Evolutionary conservation across 1,140 invertebrate genomes (phyloP), one percentile per base, ranked within the genome.

Genomic region (Calosoma granatense): DNA sequence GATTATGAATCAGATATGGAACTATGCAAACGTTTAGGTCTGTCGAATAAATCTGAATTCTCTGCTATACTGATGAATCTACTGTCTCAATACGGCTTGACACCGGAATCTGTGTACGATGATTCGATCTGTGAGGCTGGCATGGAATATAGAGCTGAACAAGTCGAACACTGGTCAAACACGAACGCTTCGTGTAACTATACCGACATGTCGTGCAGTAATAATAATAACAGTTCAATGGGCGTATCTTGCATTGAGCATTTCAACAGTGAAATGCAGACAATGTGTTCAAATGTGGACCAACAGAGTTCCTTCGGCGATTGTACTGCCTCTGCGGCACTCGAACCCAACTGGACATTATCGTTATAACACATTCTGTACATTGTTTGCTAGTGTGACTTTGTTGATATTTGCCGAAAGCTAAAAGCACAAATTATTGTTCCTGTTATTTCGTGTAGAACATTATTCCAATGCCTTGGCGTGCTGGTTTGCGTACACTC

Each of bases 1-100:
- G 22, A 54, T 26, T 6, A 6, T n/a, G 53, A 54, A 36, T 54
- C 53, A 14, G 53, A 54, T 19, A 19, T 54, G 36, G 53, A 54
- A 15, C 14, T 54, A 54, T 54, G 26, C 36, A 21, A 54, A 2
- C 22, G 53, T 17, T 12, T 54, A 17, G 53, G 53, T 30, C 20
- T 54, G 36, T 17, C 53, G 2, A 36, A 54, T 17, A 54, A 26
- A 30, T 6, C 11, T 17, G 53, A 54, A 30, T 54, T 54, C 19
- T 17, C 21, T 17, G 15, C 21, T 2, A 26, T 54, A 9, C 36
- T 54, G 36, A 47, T 47, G 41, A 47, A 47, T 47, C 41, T 47
- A 12, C 41, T 47, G 3, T 47, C 41, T 4, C 41, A 47, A 47
- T 47, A 47, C 41, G 41, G 41, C 4, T 47, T 47, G 17, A 47